These are phyloP conservation scores for Rhadina sibilatrix DNA, from an alignment of 2,113 vertebrate species.

Conservation along the genomic window DNA sequence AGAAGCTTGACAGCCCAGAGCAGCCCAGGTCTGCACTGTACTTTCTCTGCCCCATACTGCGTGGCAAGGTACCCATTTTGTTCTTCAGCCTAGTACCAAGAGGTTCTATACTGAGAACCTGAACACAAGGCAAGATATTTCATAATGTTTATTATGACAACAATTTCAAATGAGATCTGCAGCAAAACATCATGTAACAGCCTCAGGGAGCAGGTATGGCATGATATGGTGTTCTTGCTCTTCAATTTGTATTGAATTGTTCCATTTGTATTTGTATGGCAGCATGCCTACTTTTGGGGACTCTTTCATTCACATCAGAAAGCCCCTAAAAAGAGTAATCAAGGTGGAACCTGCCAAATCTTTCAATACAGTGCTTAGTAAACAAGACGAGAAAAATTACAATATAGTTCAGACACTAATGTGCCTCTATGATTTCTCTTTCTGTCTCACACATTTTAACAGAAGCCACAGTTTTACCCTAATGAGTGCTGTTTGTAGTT, in stretches of 20 bases:
- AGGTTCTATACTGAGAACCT: background rate
- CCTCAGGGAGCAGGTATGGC: background rate
- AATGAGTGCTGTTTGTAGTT: background rate
- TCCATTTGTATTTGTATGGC: background rate
- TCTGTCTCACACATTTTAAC: background rate
- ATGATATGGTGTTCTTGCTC: accelerated
- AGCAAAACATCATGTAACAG: background rate
- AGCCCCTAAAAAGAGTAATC: background rate
- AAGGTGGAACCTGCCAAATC: background rate
- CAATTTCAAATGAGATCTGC: background rate
- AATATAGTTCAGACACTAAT: background rate
- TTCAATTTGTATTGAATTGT: too few species aligned
- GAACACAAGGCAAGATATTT: background rate
- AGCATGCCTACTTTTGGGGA: background rate
- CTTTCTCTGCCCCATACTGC: background rate
- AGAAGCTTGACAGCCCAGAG: background rate
- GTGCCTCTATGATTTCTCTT: background rate
- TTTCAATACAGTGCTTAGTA: background rate
- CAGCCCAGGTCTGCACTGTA: background rate
- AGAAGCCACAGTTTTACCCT: background rate
- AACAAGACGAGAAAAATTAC: background rate
- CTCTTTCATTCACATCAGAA: background rate
- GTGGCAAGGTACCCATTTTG: background rate
- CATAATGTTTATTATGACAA: constrained; percentile 19
- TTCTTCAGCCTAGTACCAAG: background rate